Evolutionary conservation across 2,797 vertebrate species (phyloP).

Genomic region (Pelochelys cantorii): DNA sequence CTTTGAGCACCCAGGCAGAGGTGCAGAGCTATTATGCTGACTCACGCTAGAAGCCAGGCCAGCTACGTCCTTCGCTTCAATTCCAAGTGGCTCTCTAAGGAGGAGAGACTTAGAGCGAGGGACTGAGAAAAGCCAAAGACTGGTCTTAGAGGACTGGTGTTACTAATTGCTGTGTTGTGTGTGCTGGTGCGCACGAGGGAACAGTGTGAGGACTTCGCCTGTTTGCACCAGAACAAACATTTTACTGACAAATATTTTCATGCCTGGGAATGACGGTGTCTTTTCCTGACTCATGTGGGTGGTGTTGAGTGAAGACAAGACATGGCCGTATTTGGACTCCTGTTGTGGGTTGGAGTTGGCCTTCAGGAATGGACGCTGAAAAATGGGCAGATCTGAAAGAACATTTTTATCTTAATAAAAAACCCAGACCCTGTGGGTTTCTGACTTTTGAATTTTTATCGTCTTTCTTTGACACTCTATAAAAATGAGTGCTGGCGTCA

Average conservation of each 20-base stretch:
- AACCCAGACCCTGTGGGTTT: fast-evolving
- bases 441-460: background rate
- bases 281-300: too few species aligned
- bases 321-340: background rate
- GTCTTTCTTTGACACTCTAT: background rate
- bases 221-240: background rate
- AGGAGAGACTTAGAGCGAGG: background rate
- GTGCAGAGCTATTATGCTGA: background rate
- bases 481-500: fast-evolving
- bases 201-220: background rate
- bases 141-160: background rate
- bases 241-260: background rate
- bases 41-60: background rate
- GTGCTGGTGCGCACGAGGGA: too few species aligned
- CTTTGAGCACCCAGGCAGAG: background rate
- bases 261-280: background rate
- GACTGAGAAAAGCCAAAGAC: background rate
- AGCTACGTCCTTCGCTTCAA: background rate
- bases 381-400: background rate
- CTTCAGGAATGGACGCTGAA: background rate
- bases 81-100: background rate
- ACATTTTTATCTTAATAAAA: background rate
- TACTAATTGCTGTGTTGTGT: background rate
- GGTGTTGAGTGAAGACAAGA: background rate
- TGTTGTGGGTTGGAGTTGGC: background rate